These are phyloP conservation scores for Drosophila hydei DNA, from an alignment of 1,140 invertebrate species.

Conservation along the genomic window DNA sequence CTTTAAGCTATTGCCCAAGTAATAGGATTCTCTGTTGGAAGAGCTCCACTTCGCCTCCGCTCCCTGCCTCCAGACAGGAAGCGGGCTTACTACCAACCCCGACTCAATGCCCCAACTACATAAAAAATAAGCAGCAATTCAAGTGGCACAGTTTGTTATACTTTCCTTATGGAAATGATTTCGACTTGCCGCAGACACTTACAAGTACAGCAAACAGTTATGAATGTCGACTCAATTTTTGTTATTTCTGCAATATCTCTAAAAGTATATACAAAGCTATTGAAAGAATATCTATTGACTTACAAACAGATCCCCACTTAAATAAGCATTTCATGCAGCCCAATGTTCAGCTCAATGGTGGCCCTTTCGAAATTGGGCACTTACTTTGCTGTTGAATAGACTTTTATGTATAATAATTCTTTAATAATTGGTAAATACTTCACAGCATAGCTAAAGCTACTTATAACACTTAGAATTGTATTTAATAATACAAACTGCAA, in stretches of 20 bases:
- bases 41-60: neutral
- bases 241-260: constrained; percentile 3
- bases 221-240: neutral
- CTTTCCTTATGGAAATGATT: constrained; percentile 34
- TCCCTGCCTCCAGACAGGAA: constrained; percentile 20
- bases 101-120: constrained; percentile 20
- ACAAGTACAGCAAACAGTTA: neutral
- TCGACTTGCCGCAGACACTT: constrained; percentile 5
- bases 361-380: no score
- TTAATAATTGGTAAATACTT: no score
- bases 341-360: neutral
- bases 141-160: constrained; percentile 28
- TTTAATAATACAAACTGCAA: no score
- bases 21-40: constrained; percentile 25
- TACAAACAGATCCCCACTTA: neutral
- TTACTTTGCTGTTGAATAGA: no score
- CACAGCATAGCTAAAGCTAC: no score
- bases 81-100: constrained; percentile 15
- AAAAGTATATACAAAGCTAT: constrained; percentile 6
- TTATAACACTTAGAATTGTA: no score
- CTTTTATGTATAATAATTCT: no score
- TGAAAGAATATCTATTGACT: constrained; percentile 1
- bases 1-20: constrained; percentile 28
- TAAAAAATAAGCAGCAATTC: constrained; percentile 32
- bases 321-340: neutral